Conservation (phyloP, 2,888 invertebrate genomes). For the Drosophila pegasa region DNA sequence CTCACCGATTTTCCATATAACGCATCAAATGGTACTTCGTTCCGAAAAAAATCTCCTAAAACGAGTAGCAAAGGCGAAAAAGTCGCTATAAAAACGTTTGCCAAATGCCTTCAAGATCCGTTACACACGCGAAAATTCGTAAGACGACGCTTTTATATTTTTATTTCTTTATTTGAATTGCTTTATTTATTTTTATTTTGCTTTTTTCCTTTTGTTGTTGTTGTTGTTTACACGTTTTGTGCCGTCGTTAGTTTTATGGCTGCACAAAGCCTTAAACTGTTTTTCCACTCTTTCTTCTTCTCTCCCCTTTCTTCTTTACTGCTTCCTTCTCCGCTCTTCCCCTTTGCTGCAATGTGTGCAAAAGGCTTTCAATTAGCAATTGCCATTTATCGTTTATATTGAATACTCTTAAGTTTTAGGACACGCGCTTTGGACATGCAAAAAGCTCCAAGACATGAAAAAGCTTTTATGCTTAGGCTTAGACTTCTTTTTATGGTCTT, state of each 20-base stretch:
- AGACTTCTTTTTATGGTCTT: neutral
- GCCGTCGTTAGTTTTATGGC: slow-evolving; percentile 30
- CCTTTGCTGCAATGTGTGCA: neutral
- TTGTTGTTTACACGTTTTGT: slow-evolving; percentile 17
- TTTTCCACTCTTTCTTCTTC: neutral
- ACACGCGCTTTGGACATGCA: neutral
- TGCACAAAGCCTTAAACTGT: slow-evolving; percentile 21
- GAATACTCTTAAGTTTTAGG: slow-evolving; percentile 6
- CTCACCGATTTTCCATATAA: slow-evolving; percentile 39
- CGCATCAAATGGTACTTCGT: slow-evolving; percentile 37
- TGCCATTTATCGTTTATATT: slow-evolving; percentile 20
- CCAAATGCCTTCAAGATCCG: slow-evolving; percentile 51
- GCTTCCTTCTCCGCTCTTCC: neutral
- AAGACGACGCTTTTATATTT: slow-evolving; percentile 49
- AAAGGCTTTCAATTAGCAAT: slow-evolving; percentile 20
- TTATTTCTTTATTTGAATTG: slow-evolving; percentile 28
- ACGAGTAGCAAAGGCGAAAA: slow-evolving; percentile 21
- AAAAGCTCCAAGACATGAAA: neutral
- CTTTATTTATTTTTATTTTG: slow-evolving; percentile 20
- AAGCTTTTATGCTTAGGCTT: neutral
- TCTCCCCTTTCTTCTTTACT: neutral
- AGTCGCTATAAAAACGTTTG: slow-evolving; percentile 40
- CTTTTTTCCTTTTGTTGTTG: neutral
- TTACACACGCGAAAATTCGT: slow-evolving; percentile 64
- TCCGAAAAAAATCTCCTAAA: slow-evolving; percentile 11